A percentile compares a stretch with the other conserved stretches of the same genome.
phyloP scores from a whole-genome alignment of 1,140 invertebrate species.

The Druon quercuslanigerum region DNA sequence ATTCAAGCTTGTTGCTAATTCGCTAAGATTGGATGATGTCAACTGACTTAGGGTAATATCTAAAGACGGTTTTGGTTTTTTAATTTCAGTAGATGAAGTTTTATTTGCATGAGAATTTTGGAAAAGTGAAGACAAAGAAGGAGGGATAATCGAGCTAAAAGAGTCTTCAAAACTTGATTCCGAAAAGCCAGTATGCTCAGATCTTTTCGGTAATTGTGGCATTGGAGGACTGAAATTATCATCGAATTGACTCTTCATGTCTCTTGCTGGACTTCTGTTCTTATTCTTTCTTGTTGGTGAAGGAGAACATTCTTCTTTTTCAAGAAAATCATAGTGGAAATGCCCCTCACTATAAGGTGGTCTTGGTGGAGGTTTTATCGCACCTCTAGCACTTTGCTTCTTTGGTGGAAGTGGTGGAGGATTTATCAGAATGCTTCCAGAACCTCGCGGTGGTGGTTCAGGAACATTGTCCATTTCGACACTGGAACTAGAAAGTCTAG shows the following conservation, averaged over 20 bases:
- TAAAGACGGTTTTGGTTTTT: slow-evolving; percentile 57
- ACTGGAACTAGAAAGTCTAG: slow-evolving; percentile 67
- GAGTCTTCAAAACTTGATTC: slow-evolving; percentile 69
- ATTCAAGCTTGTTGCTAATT: slow-evolving; percentile 84
- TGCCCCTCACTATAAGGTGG: slow-evolving; percentile 79
- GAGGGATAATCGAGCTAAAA: slow-evolving; percentile 65
- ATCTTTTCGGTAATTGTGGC: slow-evolving; percentile 59
- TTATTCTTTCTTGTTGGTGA: slow-evolving; percentile 59
- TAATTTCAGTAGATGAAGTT: slow-evolving; percentile 42
- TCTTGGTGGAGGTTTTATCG: slow-evolving; percentile 79
- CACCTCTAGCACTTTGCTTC: slow-evolving; percentile 76
- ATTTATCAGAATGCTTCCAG: slow-evolving; percentile 77
- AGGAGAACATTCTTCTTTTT: slow-evolving; percentile 75
- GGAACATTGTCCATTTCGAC: slow-evolving; percentile 78
- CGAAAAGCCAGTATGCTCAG: slow-evolving; percentile 56
- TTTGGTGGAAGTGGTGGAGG: slow-evolving; percentile 91
- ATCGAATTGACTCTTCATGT: slow-evolving; percentile 60
- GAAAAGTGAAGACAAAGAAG: slow-evolving; percentile 63
- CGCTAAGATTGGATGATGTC: slow-evolving; percentile 86
- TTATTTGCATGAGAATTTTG: slow-evolving; percentile 52
- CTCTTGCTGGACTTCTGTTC: slow-evolving; percentile 55
- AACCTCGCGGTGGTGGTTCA: slow-evolving; percentile 83
- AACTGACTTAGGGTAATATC: slow-evolving; percentile 89
- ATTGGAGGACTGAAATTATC: slow-evolving; percentile 69
- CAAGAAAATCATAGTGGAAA: slow-evolving; percentile 79